Evolutionary conservation across 2,113 vertebrate genomes (phyloP).

Genomic region (Anolis sagrei): DNA sequence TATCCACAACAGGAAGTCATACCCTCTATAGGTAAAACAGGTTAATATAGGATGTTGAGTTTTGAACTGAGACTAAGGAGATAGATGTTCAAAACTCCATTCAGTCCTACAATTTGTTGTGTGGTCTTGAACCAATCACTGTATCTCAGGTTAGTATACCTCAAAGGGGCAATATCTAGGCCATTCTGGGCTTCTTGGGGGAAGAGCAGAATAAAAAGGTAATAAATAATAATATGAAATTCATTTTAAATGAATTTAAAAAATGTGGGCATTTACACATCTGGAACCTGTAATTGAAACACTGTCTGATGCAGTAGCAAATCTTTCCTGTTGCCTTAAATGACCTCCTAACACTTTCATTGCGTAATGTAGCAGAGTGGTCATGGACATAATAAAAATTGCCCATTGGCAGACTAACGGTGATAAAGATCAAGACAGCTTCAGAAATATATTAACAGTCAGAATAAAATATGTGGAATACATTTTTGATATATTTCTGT

Average conservation of each 20-base stretch:
- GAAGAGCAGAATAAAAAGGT: not conserved
- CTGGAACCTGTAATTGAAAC: not conserved
- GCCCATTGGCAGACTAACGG: not conserved
- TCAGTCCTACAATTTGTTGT: not conserved
- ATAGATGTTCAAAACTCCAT: not conserved
- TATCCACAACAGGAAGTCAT: not conserved
- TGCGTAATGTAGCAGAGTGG: not conserved
- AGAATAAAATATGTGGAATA: not conserved
- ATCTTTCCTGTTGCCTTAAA: not conserved
- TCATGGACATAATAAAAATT: not conserved
- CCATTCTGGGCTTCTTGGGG: not conserved
- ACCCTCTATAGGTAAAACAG: not conserved
- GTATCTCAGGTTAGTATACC: not conserved
- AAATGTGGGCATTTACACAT: not conserved
- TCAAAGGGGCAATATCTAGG: too few relatives aligned
- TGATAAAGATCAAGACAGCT: not conserved
- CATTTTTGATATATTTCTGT: not conserved
- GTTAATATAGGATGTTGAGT: not conserved
- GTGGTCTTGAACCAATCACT: not conserved
- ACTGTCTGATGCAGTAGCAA: not conserved
- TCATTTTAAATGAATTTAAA: not conserved
- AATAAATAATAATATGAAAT: not conserved
- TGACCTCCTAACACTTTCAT: not conserved
- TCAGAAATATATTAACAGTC: not conserved
- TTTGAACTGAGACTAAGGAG: not conserved